Evolutionary conservation across 2,113 vertebrate species (phyloP).

Genomic region (Oryzias curvinotus): DNA sequence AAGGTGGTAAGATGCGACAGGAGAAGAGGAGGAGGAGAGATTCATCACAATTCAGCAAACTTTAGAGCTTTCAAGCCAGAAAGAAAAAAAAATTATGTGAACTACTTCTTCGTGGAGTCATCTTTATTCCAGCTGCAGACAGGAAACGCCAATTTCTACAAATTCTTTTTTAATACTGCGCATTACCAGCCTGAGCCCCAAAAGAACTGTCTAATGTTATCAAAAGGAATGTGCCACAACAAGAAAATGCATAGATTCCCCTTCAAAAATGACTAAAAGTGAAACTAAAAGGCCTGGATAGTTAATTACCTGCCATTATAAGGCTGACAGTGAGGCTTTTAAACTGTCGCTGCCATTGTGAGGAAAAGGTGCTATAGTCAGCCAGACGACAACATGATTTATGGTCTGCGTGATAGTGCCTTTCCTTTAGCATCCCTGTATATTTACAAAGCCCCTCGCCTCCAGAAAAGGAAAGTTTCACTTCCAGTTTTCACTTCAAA

Average conservation of each 20-base stretch:
- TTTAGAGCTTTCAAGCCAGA: constrained; percentile 16
- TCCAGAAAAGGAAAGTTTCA: neutral
- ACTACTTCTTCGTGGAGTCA: constrained; percentile 26
- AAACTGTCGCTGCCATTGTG: constrained; percentile 2
- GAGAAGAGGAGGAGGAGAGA: neutral
- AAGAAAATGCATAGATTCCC: neutral
- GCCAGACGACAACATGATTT: constrained; percentile 14
- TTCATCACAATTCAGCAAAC: constrained; percentile 19
- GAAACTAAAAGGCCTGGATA: neutral
- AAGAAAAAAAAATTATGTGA: constrained; percentile 6
- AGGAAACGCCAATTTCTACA: constrained; percentile 13
- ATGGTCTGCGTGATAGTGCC: constrained; percentile 2
- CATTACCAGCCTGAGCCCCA: neutral
- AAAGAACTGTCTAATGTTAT: constrained; percentile 15
- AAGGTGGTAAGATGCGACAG: constrained; percentile 31
- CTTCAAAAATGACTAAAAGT: neutral
- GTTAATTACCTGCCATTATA: constrained; percentile 18
- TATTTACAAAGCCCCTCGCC: neutral
- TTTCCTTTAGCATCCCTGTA: constrained; percentile 1
- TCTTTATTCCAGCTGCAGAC: constrained; percentile 12
- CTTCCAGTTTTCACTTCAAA: neutral
- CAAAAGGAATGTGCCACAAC: constrained; percentile 5
- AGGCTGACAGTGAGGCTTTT: constrained; percentile 21
- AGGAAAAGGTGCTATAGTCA: constrained; percentile 7
- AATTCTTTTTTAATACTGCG: constrained; percentile 17